Base-by-base conservation (phyloP, 2,888 invertebrate species). In the Phymatocera aterrima region DNA sequence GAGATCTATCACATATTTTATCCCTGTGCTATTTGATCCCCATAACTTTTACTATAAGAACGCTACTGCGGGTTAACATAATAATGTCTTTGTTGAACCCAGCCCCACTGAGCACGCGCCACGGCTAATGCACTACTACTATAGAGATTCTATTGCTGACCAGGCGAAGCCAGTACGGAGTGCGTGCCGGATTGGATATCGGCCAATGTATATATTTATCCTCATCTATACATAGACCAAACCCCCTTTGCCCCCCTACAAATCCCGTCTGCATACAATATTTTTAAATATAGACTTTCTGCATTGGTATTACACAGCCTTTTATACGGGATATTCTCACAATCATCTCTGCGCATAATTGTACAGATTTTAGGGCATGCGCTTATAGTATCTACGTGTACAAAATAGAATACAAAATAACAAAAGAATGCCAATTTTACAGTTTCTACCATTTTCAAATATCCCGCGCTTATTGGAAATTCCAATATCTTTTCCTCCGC, bases 121-220 rank as follows among this genome's bases (percentile, higher is more conserved):
- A 40, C 65, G 40, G 65, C 68, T 68, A 46, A 40, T 43, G 68
- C 68, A 43, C 68, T 68, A 64, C 61, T 64, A 64, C 61, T 64
- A 64, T 64, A 64, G 61, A 34, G 61, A 64, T 18, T 64, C 61
- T 64, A 64, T 64, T 72, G 60, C 40, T 46, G 57, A 54, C 61
- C 65, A 51, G 79, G 74, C 64, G 65, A 78, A 64, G 57, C 75
- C 81, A n/a, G n/a, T 79, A 78, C 81, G 81, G 81, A 80, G 81
- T 83, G 83, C 84, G 82, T 84, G 82, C 82, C 83, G 83, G 83
- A 83, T 87, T 90, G 90, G 88, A 84, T 80, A 37, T 60, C 78
- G 78, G 90, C 90, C 90, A 90, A 85, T 81, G 83, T 88, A 85
- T 90, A 89, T 89, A 89, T 90, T 89, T 88, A 87, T 89, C 87